phyloP scores from a whole-genome alignment of 2,113 vertebrate species.

The Tympanuchus pallidicinctus region DNA sequence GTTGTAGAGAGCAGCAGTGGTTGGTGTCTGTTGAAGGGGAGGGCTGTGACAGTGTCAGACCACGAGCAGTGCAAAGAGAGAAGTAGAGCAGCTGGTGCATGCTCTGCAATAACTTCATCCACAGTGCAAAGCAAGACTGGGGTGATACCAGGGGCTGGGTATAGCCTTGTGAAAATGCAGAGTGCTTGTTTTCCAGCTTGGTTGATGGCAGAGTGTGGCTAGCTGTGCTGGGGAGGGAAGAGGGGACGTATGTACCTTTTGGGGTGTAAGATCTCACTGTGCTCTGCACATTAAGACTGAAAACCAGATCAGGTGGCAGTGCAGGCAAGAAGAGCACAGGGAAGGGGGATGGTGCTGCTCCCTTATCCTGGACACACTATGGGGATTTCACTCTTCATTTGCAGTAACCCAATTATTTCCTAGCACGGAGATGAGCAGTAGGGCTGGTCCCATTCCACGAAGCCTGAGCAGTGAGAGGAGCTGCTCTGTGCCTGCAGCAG shows the following conservation, averaged over 20 bases:
- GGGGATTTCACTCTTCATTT: not conserved
- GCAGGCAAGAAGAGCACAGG: not conserved
- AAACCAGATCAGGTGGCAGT: not conserved
- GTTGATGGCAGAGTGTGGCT: not conserved
- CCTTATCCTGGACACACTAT: not conserved
- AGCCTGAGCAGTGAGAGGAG: not conserved
- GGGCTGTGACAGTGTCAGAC: not conserved
- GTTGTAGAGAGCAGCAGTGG: not conserved
- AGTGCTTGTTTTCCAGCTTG: fast-evolving
- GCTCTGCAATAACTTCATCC: not conserved
- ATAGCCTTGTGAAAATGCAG: too few species aligned
- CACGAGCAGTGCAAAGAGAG: not conserved
- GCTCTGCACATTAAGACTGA: not conserved
- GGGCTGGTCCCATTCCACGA: not conserved
- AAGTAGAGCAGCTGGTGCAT: not conserved
- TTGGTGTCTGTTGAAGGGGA: fast-evolving
- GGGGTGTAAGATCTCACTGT: fast-evolving
- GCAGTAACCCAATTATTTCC: not conserved
- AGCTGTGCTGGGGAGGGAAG: not conserved
- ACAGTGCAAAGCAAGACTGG: not conserved
- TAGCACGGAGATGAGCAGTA: too few species aligned
- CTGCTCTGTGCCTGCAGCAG: not conserved
- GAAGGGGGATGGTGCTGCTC: not conserved
- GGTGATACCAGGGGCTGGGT: not conserved
- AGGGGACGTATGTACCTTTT: fast-evolving